phyloP scores from a whole-genome alignment of 2,888 invertebrate genomes.

The Macrophya annulata region DNA sequence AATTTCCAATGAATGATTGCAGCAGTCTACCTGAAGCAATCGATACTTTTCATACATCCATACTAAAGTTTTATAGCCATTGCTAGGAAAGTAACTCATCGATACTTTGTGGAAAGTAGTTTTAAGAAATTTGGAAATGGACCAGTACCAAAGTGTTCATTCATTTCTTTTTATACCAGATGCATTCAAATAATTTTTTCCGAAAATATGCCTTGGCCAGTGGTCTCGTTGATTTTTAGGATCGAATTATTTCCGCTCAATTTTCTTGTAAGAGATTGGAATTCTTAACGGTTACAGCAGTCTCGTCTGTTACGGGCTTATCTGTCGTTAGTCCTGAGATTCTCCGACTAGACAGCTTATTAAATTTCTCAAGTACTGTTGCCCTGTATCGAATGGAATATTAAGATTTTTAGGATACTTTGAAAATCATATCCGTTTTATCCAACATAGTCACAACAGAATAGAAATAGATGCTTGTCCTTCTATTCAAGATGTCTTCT shows the following conservation, averaged over 20 bases:
- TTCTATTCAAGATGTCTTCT: not conserved
- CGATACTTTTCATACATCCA: not conserved
- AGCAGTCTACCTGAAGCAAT: not conserved
- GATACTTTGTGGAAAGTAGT: not conserved
- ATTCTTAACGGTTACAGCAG: not conserved
- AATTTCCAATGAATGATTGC: conserved; percentile 22
- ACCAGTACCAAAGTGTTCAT: too few relatives aligned
- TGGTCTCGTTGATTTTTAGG: not conserved
- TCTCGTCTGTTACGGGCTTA: not conserved
- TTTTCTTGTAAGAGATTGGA: not conserved
- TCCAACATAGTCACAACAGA: not conserved
- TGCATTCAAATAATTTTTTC: too few relatives aligned
- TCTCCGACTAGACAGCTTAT: not conserved
- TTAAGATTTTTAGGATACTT: not conserved
- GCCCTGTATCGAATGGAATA: not conserved
- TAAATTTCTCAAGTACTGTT: not conserved
- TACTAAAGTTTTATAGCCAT: not conserved
- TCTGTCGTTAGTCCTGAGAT: not conserved
- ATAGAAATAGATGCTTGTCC: not conserved
- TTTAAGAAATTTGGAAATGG: too few relatives aligned
- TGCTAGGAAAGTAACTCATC: conserved; percentile 7
- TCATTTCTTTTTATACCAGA: too few relatives aligned
- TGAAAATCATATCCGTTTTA: not conserved
- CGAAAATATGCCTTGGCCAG: too few relatives aligned
- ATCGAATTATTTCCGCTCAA: not conserved